Conservation (phyloP, 64 coral and sea anemone genomes). For the Anthopleura sola region DNA sequence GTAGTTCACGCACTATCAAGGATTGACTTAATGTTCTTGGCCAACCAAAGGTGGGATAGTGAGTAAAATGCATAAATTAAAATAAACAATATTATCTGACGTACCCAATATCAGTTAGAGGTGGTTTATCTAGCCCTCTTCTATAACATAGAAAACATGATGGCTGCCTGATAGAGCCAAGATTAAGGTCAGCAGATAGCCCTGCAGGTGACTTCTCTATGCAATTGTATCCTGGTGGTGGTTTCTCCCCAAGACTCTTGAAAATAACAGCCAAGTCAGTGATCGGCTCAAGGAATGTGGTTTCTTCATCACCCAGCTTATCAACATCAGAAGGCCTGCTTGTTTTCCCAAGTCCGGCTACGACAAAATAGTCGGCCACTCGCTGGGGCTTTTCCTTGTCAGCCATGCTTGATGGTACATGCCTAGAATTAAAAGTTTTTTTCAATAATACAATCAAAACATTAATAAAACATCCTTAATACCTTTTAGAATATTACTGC, state of each 20-base stretch:
- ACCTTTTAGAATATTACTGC: too few relatives aligned
- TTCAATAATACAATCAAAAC: background rate
- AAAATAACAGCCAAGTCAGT: conserved; percentile 95
- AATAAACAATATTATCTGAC: background rate
- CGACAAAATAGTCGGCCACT: conserved; percentile 98
- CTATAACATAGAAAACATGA: conserved; percentile 85
- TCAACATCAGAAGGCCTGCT: conserved; percentile 43
- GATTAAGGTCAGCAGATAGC: conserved; percentile 80
- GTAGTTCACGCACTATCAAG: too few relatives aligned
- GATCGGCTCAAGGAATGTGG: conserved; percentile 71
- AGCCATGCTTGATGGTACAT: conserved; percentile 53
- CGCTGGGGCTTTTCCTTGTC: conserved; percentile 90
- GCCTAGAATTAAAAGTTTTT: background rate
- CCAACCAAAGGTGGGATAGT: too few relatives aligned
- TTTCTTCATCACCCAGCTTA: conserved; percentile 57
- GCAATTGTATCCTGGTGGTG: conserved; percentile 62
- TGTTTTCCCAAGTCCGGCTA: conserved; percentile 72
- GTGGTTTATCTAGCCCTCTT: conserved; percentile 87
- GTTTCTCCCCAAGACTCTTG: conserved; percentile 81
- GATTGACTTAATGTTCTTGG: too few relatives aligned
- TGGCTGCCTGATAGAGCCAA: conserved; percentile 87
- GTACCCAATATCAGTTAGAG: conserved; percentile 93
- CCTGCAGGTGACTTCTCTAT: conserved; percentile 92
- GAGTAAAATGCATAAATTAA: too few relatives aligned
- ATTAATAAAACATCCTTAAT: too few relatives aligned